phyloP scores from a whole-genome alignment of 2,113 vertebrate genomes.

The Chiloscyllium plagiosum region DNA sequence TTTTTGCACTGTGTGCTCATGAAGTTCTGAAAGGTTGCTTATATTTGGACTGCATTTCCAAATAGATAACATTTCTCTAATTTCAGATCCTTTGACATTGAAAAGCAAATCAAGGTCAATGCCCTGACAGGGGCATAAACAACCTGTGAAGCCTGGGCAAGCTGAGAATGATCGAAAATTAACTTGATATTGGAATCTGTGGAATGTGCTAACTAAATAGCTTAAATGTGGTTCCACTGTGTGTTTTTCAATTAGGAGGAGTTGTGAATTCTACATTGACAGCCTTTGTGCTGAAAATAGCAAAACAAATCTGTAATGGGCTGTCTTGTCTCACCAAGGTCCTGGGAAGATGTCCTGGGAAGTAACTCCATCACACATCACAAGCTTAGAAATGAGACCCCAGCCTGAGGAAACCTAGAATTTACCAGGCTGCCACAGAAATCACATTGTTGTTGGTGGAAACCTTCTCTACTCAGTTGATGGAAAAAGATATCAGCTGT shows the following conservation, averaged over 20 bases:
- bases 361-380: not conserved
- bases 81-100: not conserved
- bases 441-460: not conserved
- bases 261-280: not conserved
- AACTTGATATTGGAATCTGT: not conserved
- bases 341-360: not conserved
- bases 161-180: not conserved
- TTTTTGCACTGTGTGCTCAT: not conserved
- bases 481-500: not conserved
- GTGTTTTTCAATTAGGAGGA: not conserved
- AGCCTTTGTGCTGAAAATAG: not conserved
- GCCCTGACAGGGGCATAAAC: not conserved
- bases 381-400: not conserved
- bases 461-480: not conserved
- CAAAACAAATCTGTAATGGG: not conserved
- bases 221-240: not conserved
- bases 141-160: not conserved
- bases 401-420: not conserved
- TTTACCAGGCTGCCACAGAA: not conserved
- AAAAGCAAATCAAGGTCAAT: not conserved
- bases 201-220: not conserved
- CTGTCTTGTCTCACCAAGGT: too few relatives aligned
- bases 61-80: not conserved
- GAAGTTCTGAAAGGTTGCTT: not conserved
- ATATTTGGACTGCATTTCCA: conserved; percentile 5